A percentile compares a stretch with the other conserved stretches of the same genome.
These are phyloP conservation scores for Apamea monoglypha DNA, from an alignment of 2,888 invertebrate species.

Conservation along the genomic window DNA sequence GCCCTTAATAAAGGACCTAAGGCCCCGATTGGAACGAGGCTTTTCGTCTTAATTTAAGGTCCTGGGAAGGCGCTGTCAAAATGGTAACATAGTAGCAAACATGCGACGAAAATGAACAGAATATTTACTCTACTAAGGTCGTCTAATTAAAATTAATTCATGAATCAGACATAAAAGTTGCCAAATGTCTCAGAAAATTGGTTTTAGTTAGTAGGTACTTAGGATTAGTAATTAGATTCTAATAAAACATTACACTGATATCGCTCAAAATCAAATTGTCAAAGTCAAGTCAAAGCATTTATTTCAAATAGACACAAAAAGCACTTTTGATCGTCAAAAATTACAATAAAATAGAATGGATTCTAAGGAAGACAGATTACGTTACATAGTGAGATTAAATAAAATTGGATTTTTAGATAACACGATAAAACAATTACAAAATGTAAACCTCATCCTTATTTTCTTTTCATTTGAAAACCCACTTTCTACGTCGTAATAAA, in stretches of 20 bases:
- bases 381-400: neutral
- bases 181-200: neutral
- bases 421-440: slow-evolving; percentile 26
- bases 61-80: slow-evolving; percentile 7
- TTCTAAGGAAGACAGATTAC: neutral
- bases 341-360: too few relatives aligned
- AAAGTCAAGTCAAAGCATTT: too few relatives aligned
- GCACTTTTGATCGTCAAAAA: too few relatives aligned
- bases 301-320: too few relatives aligned
- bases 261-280: too few relatives aligned
- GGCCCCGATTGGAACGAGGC: neutral
- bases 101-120: slow-evolving; percentile 8
- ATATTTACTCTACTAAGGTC: neutral
- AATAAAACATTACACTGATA: neutral
- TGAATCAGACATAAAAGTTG: neutral
- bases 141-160: slow-evolving; percentile 23
- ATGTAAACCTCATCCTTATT: slow-evolving; percentile 22
- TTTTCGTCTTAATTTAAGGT: slow-evolving; percentile 17
- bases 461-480: slow-evolving; percentile 42
- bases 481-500: slow-evolving; percentile 37
- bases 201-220: neutral
- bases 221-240: neutral
- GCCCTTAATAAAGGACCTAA: slow-evolving; percentile 22
- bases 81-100: slow-evolving; percentile 1
- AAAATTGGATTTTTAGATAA: neutral